A percentile compares a stretch with the other conserved stretches of the same genome.
phyloP scores from a whole-genome alignment of 2,113 vertebrate species.

The Semicossyphus pulcher region DNA sequence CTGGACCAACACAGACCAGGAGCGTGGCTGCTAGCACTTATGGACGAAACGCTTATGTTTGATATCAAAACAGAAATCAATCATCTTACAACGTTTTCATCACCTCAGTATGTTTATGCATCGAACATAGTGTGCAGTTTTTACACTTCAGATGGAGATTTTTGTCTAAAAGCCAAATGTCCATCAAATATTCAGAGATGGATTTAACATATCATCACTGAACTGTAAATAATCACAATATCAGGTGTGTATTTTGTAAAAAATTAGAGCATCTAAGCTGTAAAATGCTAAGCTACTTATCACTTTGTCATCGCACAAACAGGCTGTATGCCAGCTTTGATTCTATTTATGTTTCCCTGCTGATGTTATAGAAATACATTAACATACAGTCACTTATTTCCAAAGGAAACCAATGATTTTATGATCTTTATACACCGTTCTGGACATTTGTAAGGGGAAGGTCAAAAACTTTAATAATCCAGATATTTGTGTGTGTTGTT shows the following conservation, averaged over 20 bases:
- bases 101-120: neutral
- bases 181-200: neutral
- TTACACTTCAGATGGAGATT: neutral
- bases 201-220: neutral
- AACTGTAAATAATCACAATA: conserved; percentile 19
- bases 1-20: conserved; percentile 69
- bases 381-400: conserved; percentile 7
- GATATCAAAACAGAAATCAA: conserved; percentile 29
- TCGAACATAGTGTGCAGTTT: neutral
- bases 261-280: conserved; percentile 22
- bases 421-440: conserved; percentile 10
- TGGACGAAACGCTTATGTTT: conserved; percentile 83
- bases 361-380: conserved; percentile 1
- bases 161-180: neutral
- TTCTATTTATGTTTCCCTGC: conserved; percentile 46
- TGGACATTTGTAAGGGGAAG: conserved; percentile 14
- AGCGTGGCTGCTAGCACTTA: conserved; percentile 78
- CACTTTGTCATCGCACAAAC: neutral
- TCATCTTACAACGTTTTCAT: neutral
- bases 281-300: conserved; percentile 22
- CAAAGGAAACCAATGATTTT: conserved; percentile 29
- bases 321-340: neutral
- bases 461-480: conserved; percentile 45
- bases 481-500: conserved; percentile 31
- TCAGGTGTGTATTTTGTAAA: conserved; percentile 15